Conservation (phyloP, 2,797 vertebrate species). For the Sitta carolinensis region DNA sequence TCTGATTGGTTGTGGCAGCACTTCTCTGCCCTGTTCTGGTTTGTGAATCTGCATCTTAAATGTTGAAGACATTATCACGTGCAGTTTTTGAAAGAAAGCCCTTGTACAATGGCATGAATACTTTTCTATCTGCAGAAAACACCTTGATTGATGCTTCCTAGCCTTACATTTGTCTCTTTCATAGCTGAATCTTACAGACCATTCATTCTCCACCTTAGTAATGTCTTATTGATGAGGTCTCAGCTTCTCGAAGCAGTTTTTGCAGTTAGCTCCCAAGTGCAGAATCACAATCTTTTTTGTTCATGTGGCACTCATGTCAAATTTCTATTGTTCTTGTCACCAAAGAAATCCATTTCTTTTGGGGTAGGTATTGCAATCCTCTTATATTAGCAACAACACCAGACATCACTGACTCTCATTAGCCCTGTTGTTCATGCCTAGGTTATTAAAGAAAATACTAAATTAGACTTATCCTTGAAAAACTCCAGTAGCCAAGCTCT, state of each 20-base stretch:
- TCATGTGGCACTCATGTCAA: background rate
- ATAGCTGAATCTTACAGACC: background rate
- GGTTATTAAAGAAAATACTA: conserved; percentile 4
- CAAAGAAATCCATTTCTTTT: background rate
- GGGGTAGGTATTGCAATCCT: background rate
- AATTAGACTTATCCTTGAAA: background rate
- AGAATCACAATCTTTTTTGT: background rate
- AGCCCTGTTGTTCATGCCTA: background rate
- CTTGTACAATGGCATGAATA: background rate
- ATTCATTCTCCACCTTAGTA: background rate
- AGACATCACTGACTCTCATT: background rate
- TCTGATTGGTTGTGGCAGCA: background rate
- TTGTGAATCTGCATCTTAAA: background rate
- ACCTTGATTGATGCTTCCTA: conserved; percentile 32
- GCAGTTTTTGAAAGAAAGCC: background rate
- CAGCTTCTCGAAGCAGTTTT: background rate
- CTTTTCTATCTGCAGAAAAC: background rate
- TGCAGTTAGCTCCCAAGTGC: background rate
- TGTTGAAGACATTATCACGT: background rate
- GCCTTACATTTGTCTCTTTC: conserved; percentile 34
- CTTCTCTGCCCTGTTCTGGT: background rate
- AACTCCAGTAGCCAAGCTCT: background rate
- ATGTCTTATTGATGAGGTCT: conserved; percentile 32
- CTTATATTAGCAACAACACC: background rate
- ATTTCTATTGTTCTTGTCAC: background rate